Conservation (phyloP, 2,797 vertebrate genomes). For the Novumbra hubbsi region DNA sequence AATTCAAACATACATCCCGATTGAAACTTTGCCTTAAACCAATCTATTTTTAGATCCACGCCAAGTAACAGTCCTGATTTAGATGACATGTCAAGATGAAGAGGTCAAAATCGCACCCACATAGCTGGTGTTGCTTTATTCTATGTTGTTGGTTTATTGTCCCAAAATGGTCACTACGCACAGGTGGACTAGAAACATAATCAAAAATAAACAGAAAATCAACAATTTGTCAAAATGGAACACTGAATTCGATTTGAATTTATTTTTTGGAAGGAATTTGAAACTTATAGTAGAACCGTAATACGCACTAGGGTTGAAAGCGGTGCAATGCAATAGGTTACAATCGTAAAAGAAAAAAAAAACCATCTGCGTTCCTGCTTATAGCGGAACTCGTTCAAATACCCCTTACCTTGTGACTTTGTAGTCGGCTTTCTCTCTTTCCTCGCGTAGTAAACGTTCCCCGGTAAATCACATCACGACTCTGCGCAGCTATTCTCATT, state of each 20-base stretch:
- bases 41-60: background rate
- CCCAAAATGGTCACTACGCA: background rate
- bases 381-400: conserved; percentile 15
- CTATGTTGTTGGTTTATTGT: too few relatives aligned
- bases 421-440: conserved; percentile 37
- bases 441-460: conserved; percentile 54
- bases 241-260: background rate
- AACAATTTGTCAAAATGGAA: background rate
- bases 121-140: background rate
- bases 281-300: background rate
- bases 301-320: background rate
- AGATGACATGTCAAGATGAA: background rate
- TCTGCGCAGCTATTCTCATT: conserved; percentile 45
- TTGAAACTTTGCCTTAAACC: too few relatives aligned
- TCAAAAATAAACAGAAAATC: background rate
- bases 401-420: conserved; percentile 67
- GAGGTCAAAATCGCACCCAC: background rate
- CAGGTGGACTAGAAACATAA: background rate
- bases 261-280: background rate
- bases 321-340: background rate
- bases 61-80: background rate
- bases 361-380: background rate
- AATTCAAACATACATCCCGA: too few relatives aligned
- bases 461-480: conserved; percentile 46
- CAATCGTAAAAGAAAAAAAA: conserved; percentile 4